A percentile compares a stretch with the other conserved stretches of the same genome.
These are phyloP conservation scores for Cnemophilus loriae DNA, from an alignment of 2,113 vertebrate species.

Conservation along the genomic window DNA sequence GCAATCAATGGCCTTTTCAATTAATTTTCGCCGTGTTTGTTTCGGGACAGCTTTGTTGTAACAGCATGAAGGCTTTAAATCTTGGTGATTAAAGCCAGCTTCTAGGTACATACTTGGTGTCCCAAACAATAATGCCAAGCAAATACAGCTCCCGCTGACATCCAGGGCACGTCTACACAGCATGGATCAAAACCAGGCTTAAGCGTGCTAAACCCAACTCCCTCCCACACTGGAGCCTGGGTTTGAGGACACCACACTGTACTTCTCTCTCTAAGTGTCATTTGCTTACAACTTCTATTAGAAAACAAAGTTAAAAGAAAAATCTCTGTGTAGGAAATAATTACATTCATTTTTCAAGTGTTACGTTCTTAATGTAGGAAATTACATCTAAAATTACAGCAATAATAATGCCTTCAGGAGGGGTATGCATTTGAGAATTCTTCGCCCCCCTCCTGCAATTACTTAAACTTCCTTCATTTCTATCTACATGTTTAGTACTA, in stretches of 20 bases:
- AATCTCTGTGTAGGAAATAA: neutral
- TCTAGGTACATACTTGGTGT: neutral
- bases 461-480: neutral
- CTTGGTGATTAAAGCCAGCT: neutral
- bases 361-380: neutral
- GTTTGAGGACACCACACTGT: neutral
- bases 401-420: neutral
- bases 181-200: neutral
- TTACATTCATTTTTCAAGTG: neutral
- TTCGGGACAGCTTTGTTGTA: neutral
- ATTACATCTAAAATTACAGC: neutral
- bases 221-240: neutral
- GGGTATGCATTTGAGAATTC: neutral
- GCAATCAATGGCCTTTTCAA: neutral
- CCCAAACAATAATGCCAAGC: neutral
- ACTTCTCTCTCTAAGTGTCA: neutral
- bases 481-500: neutral
- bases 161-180: neutral
- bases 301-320: neutral
- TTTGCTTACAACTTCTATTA: neutral
- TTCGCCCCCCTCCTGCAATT: neutral
- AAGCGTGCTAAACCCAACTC: neutral
- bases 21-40: neutral
- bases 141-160: neutral
- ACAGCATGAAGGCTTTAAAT: neutral